phyloP scores from a whole-genome alignment of 1,140 invertebrate species.

The Bursaphelenchus mucronatus region DNA sequence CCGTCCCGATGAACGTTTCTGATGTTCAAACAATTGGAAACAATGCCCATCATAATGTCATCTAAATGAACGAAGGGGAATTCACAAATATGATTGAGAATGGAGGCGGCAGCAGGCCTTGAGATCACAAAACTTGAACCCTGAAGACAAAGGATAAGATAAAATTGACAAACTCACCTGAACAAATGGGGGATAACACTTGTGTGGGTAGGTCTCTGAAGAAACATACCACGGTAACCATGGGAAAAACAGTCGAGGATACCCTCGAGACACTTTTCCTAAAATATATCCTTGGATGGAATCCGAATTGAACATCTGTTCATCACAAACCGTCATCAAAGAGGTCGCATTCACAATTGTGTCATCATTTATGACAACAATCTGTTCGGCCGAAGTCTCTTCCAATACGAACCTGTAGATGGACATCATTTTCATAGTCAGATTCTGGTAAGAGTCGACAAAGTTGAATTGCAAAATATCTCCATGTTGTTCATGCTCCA shows the following conservation, averaged over 20 bases:
- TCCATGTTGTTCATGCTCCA: conserved; percentile 29
- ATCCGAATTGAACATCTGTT: conserved; percentile 4
- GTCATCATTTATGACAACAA: conserved; percentile 60
- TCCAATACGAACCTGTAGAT: conserved; percentile 45
- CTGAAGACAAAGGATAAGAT: conserved; percentile 48
- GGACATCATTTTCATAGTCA: conserved; percentile 59
- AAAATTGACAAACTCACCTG: conserved; percentile 55
- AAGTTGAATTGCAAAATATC: conserved; percentile 60
- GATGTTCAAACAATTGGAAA: conserved; percentile 53
- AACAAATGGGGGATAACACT: conserved; percentile 58
- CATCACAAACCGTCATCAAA: conserved; percentile 28
- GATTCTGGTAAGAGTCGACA: conserved; percentile 55
- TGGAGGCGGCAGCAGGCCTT: conserved; percentile 27
- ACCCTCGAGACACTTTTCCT: conserved; percentile 58
- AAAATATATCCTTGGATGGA: conserved; percentile 37
- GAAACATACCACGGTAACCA: conserved; percentile 60
- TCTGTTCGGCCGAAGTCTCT: conserved; percentile 42
- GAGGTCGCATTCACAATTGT: conserved; percentile 60
- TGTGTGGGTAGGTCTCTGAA: conserved; percentile 47
- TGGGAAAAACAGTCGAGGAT: conserved; percentile 55
- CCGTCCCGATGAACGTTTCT: conserved; percentile 50
- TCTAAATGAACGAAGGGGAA: conserved; percentile 57
- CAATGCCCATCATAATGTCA: conserved; percentile 57
- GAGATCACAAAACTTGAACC: conserved; percentile 46
- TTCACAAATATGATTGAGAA: conserved; percentile 52